Evolutionary conservation across 1,140 invertebrate species (phyloP).

Genomic region (Micrasema minimum): DNA sequence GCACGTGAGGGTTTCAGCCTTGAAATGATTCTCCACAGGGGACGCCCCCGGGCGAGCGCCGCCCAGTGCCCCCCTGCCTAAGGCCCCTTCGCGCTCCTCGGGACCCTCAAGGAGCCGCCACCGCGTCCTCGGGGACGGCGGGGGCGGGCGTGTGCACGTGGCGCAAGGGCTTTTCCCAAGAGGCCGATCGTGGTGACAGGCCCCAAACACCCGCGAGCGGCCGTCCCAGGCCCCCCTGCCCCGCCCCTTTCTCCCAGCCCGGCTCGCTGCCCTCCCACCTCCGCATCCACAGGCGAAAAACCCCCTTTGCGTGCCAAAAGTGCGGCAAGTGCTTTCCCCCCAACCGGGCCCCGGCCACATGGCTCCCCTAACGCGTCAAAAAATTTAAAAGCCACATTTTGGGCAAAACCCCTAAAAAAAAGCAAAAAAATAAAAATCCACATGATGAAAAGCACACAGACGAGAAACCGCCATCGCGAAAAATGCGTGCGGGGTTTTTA

Average conservation of each 20-base stretch:
- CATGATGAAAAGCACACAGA: slow-evolving; percentile 71
- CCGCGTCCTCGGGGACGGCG: neutral
- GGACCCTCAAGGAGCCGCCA: neutral
- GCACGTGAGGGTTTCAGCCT: too few species aligned
- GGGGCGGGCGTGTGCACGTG: neutral
- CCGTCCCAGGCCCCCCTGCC: too few species aligned
- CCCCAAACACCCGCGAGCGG: too few species aligned
- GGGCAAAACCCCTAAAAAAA: neutral
- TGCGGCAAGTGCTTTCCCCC: slow-evolving; percentile 61
- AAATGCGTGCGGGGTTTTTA: slow-evolving; percentile 66
- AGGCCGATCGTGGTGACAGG: too few species aligned
- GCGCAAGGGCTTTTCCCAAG: neutral
- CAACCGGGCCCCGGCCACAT: slow-evolving; percentile 28
- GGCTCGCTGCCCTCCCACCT: slow-evolving; percentile 69
- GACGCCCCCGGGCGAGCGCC: neutral
- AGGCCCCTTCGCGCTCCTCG: neutral
- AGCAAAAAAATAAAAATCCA: slow-evolving; percentile 65
- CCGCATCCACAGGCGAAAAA: slow-evolving; percentile 90
- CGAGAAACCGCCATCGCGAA: slow-evolving; percentile 63
- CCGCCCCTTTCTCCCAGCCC: too few species aligned
- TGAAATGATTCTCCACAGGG: neutral
- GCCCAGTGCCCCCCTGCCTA: neutral
- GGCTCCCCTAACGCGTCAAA: neutral
- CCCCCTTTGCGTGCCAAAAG: slow-evolving; percentile 82
- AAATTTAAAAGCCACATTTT: neutral